Evolutionary conservation across 2,113 vertebrate genomes (phyloP), one percentile per base, ranked within the genome.

Genomic region (Bagarius yarrelli): DNA sequence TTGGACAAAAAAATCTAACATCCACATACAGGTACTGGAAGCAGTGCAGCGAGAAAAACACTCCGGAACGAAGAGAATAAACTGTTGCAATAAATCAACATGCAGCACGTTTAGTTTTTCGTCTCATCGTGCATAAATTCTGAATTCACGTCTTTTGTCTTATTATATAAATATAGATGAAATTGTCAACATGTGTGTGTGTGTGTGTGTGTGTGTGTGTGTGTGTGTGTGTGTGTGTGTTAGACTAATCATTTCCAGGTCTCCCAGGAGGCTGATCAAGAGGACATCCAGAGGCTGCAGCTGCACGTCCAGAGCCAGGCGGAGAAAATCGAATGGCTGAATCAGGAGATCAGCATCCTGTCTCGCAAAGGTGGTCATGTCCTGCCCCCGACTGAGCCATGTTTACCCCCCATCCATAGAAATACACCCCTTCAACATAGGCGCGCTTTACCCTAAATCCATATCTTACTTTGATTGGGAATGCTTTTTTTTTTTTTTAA

Each of bases 231-330:
- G 66, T 84, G 67, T 67, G 3, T 87, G 55, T 83, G 79, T 60
- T 83, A 96, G 97, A 92, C 89, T 9, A 47, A 61, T 55, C 93
- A 94, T 88, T 93, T 95, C 84, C 92, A 92, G 87, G 87, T 88
- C 11, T 79, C 72, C 16, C 87, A 50, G 61, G 86, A 23, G 76
- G 80, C 25, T 11, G 92, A 93, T 2, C 55, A 84, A 34, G 83
- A 91, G 64, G 93, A 92, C n/a, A 90, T 69, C 60, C 80, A 70
- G 70, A 89, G 83, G 73, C 84, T 96, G 34, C 85, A 90, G n/a
- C 73, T 89, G n/a, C 19, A 84, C 84, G 89, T 96, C n/a, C 87
- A 89, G 60, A 61, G 16, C 0, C 87, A 92, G 74, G 79, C 84
- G 1, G 34, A 79, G 59, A 89, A 92, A 50, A 87, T 89, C 2